Conservation (phyloP, 1,140 invertebrate species). For the Drosophila pallidifrons region DNA sequence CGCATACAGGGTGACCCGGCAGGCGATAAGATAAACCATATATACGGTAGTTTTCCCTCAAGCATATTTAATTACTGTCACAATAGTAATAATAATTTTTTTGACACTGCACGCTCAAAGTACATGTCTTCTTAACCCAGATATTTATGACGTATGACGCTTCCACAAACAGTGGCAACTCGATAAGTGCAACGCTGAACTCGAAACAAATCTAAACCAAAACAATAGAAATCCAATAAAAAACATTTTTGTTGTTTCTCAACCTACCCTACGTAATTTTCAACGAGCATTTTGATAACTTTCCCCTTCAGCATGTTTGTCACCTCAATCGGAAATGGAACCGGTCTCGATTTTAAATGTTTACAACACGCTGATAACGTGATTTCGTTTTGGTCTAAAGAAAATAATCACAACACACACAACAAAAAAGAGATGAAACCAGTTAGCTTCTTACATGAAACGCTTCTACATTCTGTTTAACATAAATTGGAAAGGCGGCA, state of each 20-base stretch:
- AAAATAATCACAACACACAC: too few relatives aligned
- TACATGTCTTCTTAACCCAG: slow-evolving; percentile 42
- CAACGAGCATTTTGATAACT: slow-evolving; percentile 38
- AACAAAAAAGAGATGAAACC: neutral
- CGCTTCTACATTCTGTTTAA: slow-evolving; percentile 42
- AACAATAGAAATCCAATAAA: neutral
- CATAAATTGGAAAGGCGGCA: slow-evolving; percentile 40
- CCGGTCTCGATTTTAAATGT: slow-evolving; percentile 26
- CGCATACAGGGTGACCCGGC: slow-evolving; percentile 62
- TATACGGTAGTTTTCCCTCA: slow-evolving; percentile 12
- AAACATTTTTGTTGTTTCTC: slow-evolving; percentile 13
- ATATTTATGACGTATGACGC: slow-evolving; percentile 11
- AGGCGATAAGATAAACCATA: slow-evolving; percentile 69
- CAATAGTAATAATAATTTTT: slow-evolving; percentile 15
- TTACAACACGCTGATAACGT: neutral
- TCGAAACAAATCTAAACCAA: neutral
- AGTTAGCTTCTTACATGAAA: slow-evolving; percentile 20
- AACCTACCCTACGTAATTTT: slow-evolving; percentile 59
- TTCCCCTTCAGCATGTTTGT: slow-evolving; percentile 65
- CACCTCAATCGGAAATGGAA: slow-evolving; percentile 33
- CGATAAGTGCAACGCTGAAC: neutral
- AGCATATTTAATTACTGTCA: slow-evolving; percentile 52
- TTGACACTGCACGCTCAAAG: slow-evolving; percentile 41
- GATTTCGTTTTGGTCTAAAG: neutral
- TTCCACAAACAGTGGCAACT: slow-evolving; percentile 43